phyloP scores from a whole-genome alignment of 2,113 vertebrate genomes.

The Larimichthys crocea region DNA sequence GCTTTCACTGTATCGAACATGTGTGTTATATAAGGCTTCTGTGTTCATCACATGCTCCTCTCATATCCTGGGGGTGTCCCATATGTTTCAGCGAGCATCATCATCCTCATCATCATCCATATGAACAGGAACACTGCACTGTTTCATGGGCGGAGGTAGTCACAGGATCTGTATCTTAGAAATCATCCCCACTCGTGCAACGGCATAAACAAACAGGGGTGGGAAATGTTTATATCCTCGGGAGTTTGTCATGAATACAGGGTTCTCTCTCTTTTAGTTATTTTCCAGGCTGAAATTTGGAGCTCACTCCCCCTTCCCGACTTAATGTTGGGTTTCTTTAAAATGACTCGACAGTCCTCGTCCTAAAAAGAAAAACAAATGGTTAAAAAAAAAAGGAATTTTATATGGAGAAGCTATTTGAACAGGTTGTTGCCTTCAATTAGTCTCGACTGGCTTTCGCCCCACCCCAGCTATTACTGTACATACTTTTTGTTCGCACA shows the following conservation, averaged over 20 bases:
- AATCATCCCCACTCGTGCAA: not conserved
- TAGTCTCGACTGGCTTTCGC: conserved; percentile 42
- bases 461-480: conserved; percentile 55
- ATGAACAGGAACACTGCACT: not conserved
- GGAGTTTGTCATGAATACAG: conserved; percentile 17
- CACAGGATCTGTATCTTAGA: not conserved
- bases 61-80: conserved; percentile 13
- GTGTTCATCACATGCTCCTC: conserved; percentile 20
- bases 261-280: not conserved
- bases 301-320: not conserved
- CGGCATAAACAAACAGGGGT: not conserved
- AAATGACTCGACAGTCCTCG: not conserved
- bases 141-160: conserved; percentile 9
- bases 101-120: not conserved
- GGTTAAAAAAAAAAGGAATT: too few relatives aligned
- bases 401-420: conserved; percentile 9
- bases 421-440: conserved; percentile 31
- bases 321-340: conserved; percentile 1
- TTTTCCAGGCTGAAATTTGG: conserved; percentile 19
- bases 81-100: not conserved
- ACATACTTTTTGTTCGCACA: conserved; percentile 38
- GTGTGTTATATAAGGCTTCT: not conserved
- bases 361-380: not conserved
- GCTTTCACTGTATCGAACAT: not conserved
- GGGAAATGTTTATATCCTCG: conserved; percentile 11